Evolutionary conservation across 1,140 invertebrate species (phyloP).

Genomic region (Gonatopus flavifemur): DNA sequence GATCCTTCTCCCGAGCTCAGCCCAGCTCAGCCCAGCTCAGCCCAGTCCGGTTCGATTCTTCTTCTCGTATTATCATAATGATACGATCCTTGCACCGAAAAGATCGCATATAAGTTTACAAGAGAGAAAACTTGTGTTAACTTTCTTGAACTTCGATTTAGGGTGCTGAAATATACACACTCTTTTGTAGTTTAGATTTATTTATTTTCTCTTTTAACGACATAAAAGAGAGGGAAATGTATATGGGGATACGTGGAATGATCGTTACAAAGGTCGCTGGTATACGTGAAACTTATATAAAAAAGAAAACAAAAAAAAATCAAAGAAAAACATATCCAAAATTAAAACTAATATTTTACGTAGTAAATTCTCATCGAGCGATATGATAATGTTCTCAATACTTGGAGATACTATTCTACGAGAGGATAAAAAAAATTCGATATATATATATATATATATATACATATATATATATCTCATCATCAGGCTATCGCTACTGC

Average conservation of each 20-base stretch:
- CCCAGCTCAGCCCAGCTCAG: background rate
- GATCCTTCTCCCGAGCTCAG: slow-evolving; percentile 14
- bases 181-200: slow-evolving; percentile 22
- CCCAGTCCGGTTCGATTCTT: too few relatives aligned
- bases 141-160: slow-evolving; percentile 7
- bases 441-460: too few relatives aligned
- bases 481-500: too few relatives aligned
- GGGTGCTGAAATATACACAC: slow-evolving; percentile 4
- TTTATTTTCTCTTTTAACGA: slow-evolving; percentile 45
- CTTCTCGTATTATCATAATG: too few relatives aligned
- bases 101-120: too few relatives aligned
- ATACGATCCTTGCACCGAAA: too few relatives aligned
- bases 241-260: slow-evolving; percentile 48
- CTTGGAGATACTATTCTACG: slow-evolving; percentile 7
- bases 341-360: slow-evolving; percentile 27
- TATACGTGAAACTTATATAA: slow-evolving; percentile 26
- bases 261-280: slow-evolving; percentile 33
- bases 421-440: slow-evolving; percentile 15
- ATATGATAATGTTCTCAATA: slow-evolving; percentile 6
- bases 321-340: slow-evolving; percentile 19
- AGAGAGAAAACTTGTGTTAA: too few relatives aligned
- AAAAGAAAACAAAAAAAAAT: too few relatives aligned
- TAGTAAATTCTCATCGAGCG: slow-evolving; percentile 27
- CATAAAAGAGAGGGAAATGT: slow-evolving; percentile 49
- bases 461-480: too few relatives aligned